Evolutionary conservation across 2,113 vertebrate genomes (phyloP), one percentile per base, ranked within the genome.

Genomic region (Saguinus imperator): DNA sequence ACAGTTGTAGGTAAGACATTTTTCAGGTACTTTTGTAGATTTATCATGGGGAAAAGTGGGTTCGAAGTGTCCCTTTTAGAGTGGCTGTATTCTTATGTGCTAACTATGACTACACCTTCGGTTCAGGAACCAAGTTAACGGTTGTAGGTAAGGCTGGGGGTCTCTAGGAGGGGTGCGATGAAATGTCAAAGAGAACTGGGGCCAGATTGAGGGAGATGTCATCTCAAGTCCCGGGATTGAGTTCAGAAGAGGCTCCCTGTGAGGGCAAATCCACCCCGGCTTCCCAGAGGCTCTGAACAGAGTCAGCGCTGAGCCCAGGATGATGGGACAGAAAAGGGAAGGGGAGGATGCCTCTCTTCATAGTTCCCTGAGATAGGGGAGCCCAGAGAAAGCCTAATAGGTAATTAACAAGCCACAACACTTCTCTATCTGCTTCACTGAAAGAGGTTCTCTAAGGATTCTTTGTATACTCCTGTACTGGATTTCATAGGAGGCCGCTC

Each of bases 1-100:
- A 98, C 98, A 0, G 98, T 99, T 27, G 76, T 99, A 0, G 99
- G 99, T 99, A 98, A 99, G 99, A 87, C 37, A 32, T 8, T 0
- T 82, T 40, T 4, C 0, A 6, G 32, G 5, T 50, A 32, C 94
- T 61, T 50, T n/a, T 4, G 27, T 32, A 61, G 27, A 9, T 45
- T 81, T 17, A 4, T 52, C 17, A 0, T 17, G 9, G 79, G 5
- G 93, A 35, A 43, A 87, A 61, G 20, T 0, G 2, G 43, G n/a
- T 6, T 70, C 37, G 23, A 40, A 16, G 5, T 37, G n/a, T 13
- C 25, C 3, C 12, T 95, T 96, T 91, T 72, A 37, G 95, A 92
- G 76, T 5, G 55, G 23, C 1, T 87, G 2, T 88, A 91, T 97
- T 94, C 70, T 84, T 87, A 72, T 98, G 83, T 91, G 87, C 6